A percentile compares a stretch with the other conserved stretches of the same genome.
These are phyloP conservation scores for Leptopterna dolabrata DNA, from an alignment of 2,888 invertebrate species.

Conservation along the genomic window DNA sequence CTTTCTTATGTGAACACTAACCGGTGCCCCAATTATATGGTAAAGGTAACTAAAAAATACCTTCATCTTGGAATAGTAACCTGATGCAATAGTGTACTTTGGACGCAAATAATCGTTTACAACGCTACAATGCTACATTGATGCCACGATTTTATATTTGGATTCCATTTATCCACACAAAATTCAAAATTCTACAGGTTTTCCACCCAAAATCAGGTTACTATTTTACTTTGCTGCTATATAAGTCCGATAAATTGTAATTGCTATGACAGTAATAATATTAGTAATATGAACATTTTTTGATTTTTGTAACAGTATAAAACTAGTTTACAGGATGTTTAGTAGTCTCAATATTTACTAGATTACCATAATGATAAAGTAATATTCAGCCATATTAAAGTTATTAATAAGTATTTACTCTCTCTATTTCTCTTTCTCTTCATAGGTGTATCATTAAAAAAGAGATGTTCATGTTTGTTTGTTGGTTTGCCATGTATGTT, in stretches of 20 bases:
- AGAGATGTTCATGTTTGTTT: slow-evolving; percentile 61
- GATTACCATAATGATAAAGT: slow-evolving; percentile 59
- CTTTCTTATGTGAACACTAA: slow-evolving; percentile 46
- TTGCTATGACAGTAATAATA: slow-evolving; percentile 58
- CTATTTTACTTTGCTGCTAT: slow-evolving; percentile 60
- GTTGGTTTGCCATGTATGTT: slow-evolving; percentile 58
- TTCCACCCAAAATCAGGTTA: slow-evolving; percentile 55
- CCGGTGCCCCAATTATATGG: slow-evolving; percentile 50
- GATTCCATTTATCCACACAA: slow-evolving; percentile 28
- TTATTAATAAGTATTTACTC: slow-evolving; percentile 61
- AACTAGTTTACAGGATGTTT: slow-evolving; percentile 63
- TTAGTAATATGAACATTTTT: slow-evolving; percentile 57
- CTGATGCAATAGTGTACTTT: slow-evolving; percentile 51
- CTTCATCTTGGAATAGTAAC: slow-evolving; percentile 57
- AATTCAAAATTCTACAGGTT: slow-evolving; percentile 45
- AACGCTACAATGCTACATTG: neutral
- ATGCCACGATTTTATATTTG: neutral
- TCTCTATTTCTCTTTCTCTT: slow-evolving; percentile 58
- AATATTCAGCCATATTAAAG: slow-evolving; percentile 61
- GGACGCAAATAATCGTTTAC: neutral
- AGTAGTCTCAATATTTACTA: slow-evolving; percentile 63
- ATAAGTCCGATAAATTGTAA: slow-evolving; percentile 59
- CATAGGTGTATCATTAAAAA: slow-evolving; percentile 62
- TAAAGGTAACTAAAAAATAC: slow-evolving; percentile 40
- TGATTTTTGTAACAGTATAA: slow-evolving; percentile 58